A percentile compares a stretch with the other conserved stretches of the same genome.
Conservation (phyloP, 2,113 vertebrate genomes). For the Callipepla californica region DNA sequence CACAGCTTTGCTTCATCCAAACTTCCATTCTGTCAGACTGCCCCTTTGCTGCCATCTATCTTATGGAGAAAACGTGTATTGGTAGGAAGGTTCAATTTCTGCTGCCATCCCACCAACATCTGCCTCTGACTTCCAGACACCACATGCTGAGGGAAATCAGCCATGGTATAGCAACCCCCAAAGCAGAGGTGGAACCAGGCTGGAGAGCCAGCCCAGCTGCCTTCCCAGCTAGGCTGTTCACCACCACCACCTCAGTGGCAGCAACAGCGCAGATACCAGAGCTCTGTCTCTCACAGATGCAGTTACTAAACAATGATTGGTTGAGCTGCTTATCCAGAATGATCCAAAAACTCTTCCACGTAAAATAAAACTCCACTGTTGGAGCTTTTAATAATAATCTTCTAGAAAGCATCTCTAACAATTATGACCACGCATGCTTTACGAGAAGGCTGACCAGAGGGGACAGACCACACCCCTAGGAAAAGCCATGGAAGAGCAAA, state of each 20-base stretch:
- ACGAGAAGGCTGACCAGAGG: not conserved
- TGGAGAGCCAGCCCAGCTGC: slow-evolving; percentile 80
- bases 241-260: slow-evolving; percentile 81
- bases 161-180: not conserved
- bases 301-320: not conserved
- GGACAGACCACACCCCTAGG: not conserved
- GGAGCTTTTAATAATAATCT: not conserved
- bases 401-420: slow-evolving; percentile 26
- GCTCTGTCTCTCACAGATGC: not conserved
- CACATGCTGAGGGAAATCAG: not conserved
- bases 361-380: slow-evolving; percentile 50
- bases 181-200: slow-evolving; percentile 12
- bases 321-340: slow-evolving; percentile 24
- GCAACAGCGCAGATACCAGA: slow-evolving; percentile 67
- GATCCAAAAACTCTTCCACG: not conserved
- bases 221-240: not conserved
- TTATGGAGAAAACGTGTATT: too few relatives aligned
- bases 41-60: too few relatives aligned
- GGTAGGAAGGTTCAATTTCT: too few relatives aligned
- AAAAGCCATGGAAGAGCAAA: not conserved
- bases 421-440: not conserved
- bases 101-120: too few relatives aligned
- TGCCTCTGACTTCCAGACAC: too few relatives aligned
- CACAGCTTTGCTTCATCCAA: too few relatives aligned
- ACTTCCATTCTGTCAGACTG: too few relatives aligned